Percentiles rank a stretch among this genome's conserved stretches.
These are phyloP conservation scores for Takifugu ocellatus DNA, from an alignment of 2,797 vertebrate species.

Conservation along the genomic window DNA sequence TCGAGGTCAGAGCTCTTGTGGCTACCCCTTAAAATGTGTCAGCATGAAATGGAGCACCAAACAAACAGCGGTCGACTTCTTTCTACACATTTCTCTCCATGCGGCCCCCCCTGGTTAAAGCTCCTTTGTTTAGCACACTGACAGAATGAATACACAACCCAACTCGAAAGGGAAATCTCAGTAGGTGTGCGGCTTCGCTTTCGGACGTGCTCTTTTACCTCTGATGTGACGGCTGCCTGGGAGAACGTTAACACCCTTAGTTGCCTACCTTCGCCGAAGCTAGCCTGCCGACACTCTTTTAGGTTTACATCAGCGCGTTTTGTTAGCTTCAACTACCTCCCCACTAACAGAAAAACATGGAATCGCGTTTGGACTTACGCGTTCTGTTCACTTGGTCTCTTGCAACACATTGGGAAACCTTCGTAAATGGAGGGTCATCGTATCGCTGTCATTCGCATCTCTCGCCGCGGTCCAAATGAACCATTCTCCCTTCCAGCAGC, in stretches of 20 bases:
- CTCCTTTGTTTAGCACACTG: constrained; percentile 63
- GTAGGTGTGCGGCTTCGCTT: background rate
- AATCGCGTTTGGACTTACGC: constrained; percentile 53
- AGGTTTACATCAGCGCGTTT: constrained; percentile 44
- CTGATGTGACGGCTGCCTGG: background rate
- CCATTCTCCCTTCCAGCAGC: constrained; percentile 53
- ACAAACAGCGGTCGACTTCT: constrained; percentile 60
- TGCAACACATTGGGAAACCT: constrained; percentile 33
- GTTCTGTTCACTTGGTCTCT: constrained; percentile 48
- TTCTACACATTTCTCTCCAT: constrained; percentile 50
- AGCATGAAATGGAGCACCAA: constrained; percentile 63
- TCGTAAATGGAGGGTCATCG: constrained; percentile 45
- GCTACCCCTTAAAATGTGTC: constrained; percentile 54
- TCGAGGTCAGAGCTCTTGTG: constrained; percentile 65
- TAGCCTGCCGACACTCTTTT: constrained; percentile 30
- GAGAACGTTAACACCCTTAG: constrained; percentile 32
- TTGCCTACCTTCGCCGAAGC: constrained; percentile 23
- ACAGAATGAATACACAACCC: constrained; percentile 26
- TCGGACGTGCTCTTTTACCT: background rate
- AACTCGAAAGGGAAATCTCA: background rate
- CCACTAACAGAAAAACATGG: constrained; percentile 19
- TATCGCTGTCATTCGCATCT: constrained; percentile 51
- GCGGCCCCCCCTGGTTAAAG: constrained; percentile 61
- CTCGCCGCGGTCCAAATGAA: constrained; percentile 39
- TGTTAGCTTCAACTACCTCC: constrained; percentile 46